Evolutionary conservation across 2,797 vertebrate genomes (phyloP), one percentile per base, ranked within the genome.

Genomic region (Acanthornis magna): DNA sequence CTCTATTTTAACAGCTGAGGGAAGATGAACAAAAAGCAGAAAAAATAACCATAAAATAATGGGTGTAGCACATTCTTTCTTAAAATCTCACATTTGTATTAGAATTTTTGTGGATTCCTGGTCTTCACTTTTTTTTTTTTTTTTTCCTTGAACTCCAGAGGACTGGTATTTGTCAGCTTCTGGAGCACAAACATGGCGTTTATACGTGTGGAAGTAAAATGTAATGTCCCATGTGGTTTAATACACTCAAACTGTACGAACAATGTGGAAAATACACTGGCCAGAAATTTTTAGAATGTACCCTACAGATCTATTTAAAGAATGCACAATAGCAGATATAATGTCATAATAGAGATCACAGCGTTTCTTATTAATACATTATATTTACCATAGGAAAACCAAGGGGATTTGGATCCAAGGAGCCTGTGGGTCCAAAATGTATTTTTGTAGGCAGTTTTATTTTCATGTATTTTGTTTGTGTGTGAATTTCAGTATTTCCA

Each of bases 391-490:
- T 7, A 30, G 32, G 10, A 32, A 13, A 55, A 77, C 9, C 5
- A 16, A 16, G 3, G 0, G 0, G 11, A 2, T 60, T 62, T 82
- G 47, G 5, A 34, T 2, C 2, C 16, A 47, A 45, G 7, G 16
- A 74, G 7, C 27, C 27, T 77, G 4, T 26, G 7, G 22, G 4
- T 27, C 22, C 9, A 16, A 58, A 67, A 10, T 1, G 1, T 27
- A 9, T 10, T 67, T 51, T 74, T 73, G 7, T 27, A 47, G 0
- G 1, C 43, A 19, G 3, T 71, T 91, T 85, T 82, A 15, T 45
- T 70, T 45, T 25, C 30, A 6, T 1, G 0, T 15, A 19, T 72
- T 42, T 2, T 0, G 5, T 48, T 34, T 62, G 2, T 43, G 19
- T 70, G 26, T 48, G 29, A 60, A 7, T 68, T 95, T 80, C 67